Base-by-base conservation (phyloP, 1,140 invertebrate species). In the Drosophila elegans region DNA sequence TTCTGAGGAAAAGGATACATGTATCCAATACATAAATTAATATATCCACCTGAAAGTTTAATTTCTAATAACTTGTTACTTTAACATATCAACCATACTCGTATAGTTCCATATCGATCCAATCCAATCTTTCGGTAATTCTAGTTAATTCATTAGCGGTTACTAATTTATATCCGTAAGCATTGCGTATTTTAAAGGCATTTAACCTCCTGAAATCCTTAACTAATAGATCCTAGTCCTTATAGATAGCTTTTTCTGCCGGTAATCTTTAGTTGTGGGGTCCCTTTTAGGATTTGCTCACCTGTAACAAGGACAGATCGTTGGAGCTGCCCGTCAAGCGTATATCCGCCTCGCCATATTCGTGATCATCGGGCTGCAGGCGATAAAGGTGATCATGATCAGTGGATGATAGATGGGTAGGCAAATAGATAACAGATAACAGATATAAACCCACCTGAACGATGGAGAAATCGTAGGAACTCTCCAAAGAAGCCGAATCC, bases 261-360 rank as follows among this genome's bases (percentile, higher is more conserved):
- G 3, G 9, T 3, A 9, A 27, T 9, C 29, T 32, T 6, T 6
- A 7, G 7, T 7, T 3, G 5, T 29, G 46, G 48, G 3, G 16
- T 21, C 10, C 4, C 4, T 4, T 10, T 2, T 32, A 3, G 13
- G 49, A 52, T 36, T 52, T 52, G 57, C 59, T 53, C 32, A 82
- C 82, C 74, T 82, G 75, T 49, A 60, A 61, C 42, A 59, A 25
- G 12, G 66, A 62, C 44, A 86, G 25, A 38, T 86, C 83, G 25
- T 44, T 48, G 16, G 72, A 69, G 66, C 67, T 79, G 71, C 29
- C 74, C 51, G 36, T 41, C 39, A 76, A 42, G 45, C 32, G 41
- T 46, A 44, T 39, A 48, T 59, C 73, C 7, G 52, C 64, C 44
- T 86, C 78, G n/a, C 64, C 59, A 62, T 68, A 45, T 45, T 88